Evolutionary conservation across 2,888 invertebrate genomes (phyloP), one percentile per base, ranked within the genome.

Genomic region (Campoplex capitator): DNA sequence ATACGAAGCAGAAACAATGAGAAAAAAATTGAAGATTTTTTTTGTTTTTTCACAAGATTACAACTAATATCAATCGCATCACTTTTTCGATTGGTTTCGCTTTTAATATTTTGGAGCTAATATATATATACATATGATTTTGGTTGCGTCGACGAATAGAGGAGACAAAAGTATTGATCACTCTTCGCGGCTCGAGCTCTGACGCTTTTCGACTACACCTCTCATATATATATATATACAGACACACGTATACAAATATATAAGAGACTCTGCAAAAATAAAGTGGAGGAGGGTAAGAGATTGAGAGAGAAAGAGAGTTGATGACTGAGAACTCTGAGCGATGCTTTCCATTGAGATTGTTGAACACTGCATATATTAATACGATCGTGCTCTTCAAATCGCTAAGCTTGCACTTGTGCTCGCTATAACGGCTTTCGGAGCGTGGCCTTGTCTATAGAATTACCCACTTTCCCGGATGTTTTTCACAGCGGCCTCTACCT

Each of bases 341-440:
- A 56, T 87, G 83, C 79, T 84, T 87, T 85, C 82, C 87, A 89
- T 89, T 89, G 89, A 89, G 88, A 89, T 89, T 88, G 85, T 84
- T 86, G 82, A 79, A 89, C 85, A 82, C 85, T 86, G 89, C 89
- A 88, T 89, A 89, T 89, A 89, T 89, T 89, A 89, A 89, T 89
- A 89, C 86, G 74, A 68, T 81, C 13, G 76, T 83, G 89, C 87
- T 62, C 32, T 88, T 89, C 13, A 86, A 89, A 89, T 88, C 88
- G 78, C 77, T 82, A 71, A 76, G 83, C 81, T 85, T 68, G 84
- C 88, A 79, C 67, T 58, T 58, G 23, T 23, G 84, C 83, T 81
- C 71, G 86, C 83, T 85, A 88, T 85, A 88, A 88, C 86, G 80
- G 81, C 87, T 84, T 83, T 45, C 83, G 75, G 79, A 35, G 73